Evolutionary conservation across 2,888 invertebrate species (phyloP).

Genomic region (Ganaspis brasiliensis): DNA sequence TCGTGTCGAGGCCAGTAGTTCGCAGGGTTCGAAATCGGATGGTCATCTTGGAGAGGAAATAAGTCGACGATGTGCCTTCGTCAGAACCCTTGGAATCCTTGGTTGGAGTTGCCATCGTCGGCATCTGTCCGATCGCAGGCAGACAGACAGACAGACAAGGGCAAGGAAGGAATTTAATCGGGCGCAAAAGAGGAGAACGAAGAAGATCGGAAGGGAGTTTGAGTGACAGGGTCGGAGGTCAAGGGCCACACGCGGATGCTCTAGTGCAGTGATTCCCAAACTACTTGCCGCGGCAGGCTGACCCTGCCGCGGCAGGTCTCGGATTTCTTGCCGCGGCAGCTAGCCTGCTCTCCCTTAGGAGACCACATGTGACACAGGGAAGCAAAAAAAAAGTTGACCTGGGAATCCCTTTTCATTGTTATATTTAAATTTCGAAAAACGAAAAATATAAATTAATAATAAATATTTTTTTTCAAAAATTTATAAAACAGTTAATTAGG

Average conservation of each 20-base stretch:
- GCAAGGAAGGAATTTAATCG: slow-evolving; percentile 46
- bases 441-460: too few species aligned
- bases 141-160: slow-evolving; percentile 46
- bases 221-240: slow-evolving; percentile 53
- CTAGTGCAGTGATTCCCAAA: slow-evolving; percentile 45
- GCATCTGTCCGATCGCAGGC: slow-evolving; percentile 32
- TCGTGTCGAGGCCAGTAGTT: slow-evolving; percentile 39
- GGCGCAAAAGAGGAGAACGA: slow-evolving; percentile 41
- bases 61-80: slow-evolving; percentile 35
- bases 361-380: too few species aligned
- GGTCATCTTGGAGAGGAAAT: slow-evolving; percentile 41
- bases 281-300: too few species aligned
- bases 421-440: too few species aligned
- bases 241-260: slow-evolving; percentile 56
- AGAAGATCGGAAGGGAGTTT: slow-evolving; percentile 41
- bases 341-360: too few species aligned
- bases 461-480: too few species aligned
- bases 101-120: slow-evolving; percentile 18
- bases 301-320: too few species aligned
- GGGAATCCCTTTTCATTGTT: too few species aligned
- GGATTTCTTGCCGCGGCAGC: too few species aligned
- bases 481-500: too few species aligned
- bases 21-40: slow-evolving; percentile 32
- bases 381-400: too few species aligned
- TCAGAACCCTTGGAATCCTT: slow-evolving; percentile 34